phyloP scores from a whole-genome alignment of 2,113 vertebrate species.

The Neodontobutis hainanensis region DNA sequence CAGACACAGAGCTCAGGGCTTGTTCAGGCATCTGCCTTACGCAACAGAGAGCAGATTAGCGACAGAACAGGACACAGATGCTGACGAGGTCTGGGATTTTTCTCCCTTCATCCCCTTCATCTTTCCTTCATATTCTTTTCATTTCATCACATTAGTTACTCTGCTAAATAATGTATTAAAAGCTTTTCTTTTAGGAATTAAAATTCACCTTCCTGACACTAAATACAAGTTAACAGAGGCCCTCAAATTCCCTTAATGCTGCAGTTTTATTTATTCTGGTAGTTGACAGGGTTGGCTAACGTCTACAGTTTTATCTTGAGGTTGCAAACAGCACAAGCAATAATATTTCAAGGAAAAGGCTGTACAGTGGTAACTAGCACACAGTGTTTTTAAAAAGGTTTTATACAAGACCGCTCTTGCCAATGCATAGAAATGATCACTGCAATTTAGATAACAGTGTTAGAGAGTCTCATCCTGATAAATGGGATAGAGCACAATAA shows the following conservation, averaged over 20 bases:
- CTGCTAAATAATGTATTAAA: conserved; percentile 43
- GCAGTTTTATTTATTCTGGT: too few species aligned
- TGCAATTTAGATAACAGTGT: not conserved
- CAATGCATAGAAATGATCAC: not conserved
- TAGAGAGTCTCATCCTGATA: too few species aligned
- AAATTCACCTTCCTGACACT: conserved; percentile 12
- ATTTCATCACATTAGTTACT: conserved; percentile 26
- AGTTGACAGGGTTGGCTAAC: too few species aligned
- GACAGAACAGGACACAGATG: conserved; percentile 71
- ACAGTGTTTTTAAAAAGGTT: not conserved
- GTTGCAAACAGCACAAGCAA: too few species aligned
- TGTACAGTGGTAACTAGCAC: too few species aligned
- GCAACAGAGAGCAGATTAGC: conserved; percentile 69
- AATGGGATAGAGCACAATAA: conserved; percentile 5
- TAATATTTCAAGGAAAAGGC: too few species aligned
- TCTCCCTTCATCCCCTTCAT: conserved; percentile 10
- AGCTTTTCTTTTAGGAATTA: conserved; percentile 25
- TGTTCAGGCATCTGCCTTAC: conserved; percentile 54
- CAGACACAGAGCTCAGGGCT: conserved; percentile 28
- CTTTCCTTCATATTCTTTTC: conserved; percentile 23
- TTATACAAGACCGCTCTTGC: not conserved
- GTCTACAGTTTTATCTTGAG: too few species aligned
- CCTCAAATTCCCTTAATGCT: not conserved
- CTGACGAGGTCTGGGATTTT: conserved; percentile 49
- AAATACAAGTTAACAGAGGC: not conserved